Evolutionary conservation across 2,888 invertebrate species (phyloP), one percentile per base, ranked within the genome.

Genomic region (Bellardia pandia): DNA sequence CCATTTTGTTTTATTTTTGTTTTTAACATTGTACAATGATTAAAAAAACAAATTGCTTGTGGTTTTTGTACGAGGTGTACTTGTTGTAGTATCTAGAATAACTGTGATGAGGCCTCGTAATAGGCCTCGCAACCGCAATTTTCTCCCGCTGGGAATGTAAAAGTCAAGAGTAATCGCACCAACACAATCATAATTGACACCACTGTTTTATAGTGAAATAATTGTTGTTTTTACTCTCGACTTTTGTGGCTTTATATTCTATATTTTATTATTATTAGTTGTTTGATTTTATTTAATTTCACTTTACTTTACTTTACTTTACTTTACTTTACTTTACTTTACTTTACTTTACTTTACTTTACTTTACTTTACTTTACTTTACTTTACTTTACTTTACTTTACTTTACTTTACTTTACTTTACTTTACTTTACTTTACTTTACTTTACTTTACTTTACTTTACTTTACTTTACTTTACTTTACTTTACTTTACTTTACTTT

Each of bases 181-280:
- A n/a, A n/a, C n/a, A n/a, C n/a, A n/a, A n/a, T n/a, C n/a, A n/a
- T n/a, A n/a, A n/a, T n/a, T n/a, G n/a, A n/a, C n/a, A n/a, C n/a
- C n/a, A n/a, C n/a, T n/a, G 13, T 56, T 74, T 66, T 42, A 53
- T 76, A 60, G 45, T 76, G 51, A 68, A 69, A 76, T 62, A 83
- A 76, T 62, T 83, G 53, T 53, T 75, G 42, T 37, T 37, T 37
- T 69, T 83, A 69, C 16, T 40, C 23, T 37, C 40, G 82, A 69
- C 82, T 76, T 69, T 76, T 75, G 48, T 45, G 42, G 30, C 30
- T 2, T 45, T 45, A 11, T 11, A 9, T 45, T 33, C 42, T 33
- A 69, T 76, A 76, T 76, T 42, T 82, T 62, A 62, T 53, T 74
- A 72, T 51, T 53, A 71, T 33, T 42, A 53, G 42, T 51, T 51